Evolutionary conservation across 2,888 invertebrate species (phyloP).

Genomic region (Ophion obscuratus): DNA sequence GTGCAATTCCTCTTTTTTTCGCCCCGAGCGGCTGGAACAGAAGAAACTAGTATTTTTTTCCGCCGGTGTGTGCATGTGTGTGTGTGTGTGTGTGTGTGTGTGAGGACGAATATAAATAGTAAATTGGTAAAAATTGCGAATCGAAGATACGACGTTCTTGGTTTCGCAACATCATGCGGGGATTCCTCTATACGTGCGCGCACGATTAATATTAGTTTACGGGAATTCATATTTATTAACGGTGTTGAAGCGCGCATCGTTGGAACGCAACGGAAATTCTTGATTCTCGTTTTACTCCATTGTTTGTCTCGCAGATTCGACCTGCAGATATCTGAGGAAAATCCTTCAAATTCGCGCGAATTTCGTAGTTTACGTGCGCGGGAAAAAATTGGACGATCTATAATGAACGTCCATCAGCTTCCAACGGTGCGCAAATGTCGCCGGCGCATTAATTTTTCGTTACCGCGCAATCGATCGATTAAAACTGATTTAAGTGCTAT

Average conservation of each 20-base stretch:
- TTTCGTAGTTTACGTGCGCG: neutral
- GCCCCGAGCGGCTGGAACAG: constrained; percentile 30
- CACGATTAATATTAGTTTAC: constrained; percentile 25
- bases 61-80: neutral
- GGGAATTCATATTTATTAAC: constrained; percentile 57
- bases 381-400: neutral
- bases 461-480: constrained; percentile 20
- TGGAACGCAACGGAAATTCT: neutral
- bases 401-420: neutral
- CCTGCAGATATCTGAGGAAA: neutral
- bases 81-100: too few species aligned
- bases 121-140: neutral
- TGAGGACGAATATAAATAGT: neutral
- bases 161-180: constrained; percentile 17
- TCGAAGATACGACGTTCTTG: neutral
- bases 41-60: constrained; percentile 21
- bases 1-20: constrained; percentile 41
- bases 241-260: neutral
- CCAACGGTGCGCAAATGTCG: neutral
- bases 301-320: neutral
- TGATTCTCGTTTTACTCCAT: neutral
- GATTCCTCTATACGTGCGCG: neutral
- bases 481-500: constrained; percentile 15
- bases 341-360: neutral
- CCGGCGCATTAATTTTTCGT: neutral